phyloP scores from a whole-genome alignment of 2,797 vertebrate species.

The Arremon aurantiirostris region DNA sequence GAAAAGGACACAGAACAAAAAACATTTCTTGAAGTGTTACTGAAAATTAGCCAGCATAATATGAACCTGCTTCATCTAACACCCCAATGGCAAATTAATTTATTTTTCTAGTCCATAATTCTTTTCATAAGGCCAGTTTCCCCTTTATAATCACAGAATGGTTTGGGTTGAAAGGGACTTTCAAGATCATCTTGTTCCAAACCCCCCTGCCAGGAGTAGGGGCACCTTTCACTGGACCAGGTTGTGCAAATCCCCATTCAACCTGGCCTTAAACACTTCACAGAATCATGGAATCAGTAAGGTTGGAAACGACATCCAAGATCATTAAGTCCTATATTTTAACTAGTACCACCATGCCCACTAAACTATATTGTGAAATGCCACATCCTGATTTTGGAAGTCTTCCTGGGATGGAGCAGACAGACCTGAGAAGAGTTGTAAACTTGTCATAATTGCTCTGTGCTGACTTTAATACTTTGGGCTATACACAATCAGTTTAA shows the following conservation, averaged over 20 bases:
- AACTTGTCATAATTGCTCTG: background rate
- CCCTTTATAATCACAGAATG: background rate
- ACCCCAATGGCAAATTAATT: background rate
- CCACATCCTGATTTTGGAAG: background rate
- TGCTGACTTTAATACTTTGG: background rate
- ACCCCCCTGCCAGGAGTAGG: accelerated
- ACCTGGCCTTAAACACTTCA: background rate
- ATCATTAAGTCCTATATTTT: background rate
- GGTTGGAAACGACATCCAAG: background rate
- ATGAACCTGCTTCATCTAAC: background rate
- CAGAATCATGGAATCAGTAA: background rate
- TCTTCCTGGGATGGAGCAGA: background rate
- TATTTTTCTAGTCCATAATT: background rate
- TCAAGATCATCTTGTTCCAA: background rate
- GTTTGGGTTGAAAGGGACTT: background rate
- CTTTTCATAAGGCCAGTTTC: background rate
- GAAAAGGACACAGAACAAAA: background rate
- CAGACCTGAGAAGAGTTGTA: background rate
- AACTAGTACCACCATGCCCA: background rate
- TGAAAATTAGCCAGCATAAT: background rate
- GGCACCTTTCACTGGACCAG: background rate
- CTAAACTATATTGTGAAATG: background rate
- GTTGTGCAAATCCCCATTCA: background rate
- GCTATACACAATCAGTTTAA: background rate
- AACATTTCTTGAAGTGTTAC: background rate